Base-by-base conservation (phyloP, 2,113 vertebrate species). In the Etheostoma cragini region DNA sequence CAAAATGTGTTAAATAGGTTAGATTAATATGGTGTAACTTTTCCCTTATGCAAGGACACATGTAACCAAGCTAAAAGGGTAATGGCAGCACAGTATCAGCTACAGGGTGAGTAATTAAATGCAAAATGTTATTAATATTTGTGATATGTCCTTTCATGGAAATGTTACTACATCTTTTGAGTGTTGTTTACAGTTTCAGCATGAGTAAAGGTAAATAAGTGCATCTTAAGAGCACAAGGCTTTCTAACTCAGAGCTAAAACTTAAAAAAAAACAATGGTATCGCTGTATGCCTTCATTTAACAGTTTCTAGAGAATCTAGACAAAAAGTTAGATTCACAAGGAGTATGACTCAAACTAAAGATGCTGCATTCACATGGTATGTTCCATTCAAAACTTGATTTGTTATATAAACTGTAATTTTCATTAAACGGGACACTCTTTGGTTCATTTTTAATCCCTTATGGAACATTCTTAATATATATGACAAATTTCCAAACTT, bases 1-100 rank as follows among this genome's bases (percentile, higher is more conserved):
- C 90, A 92, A 91, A 92, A 93, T 88, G 88, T 91, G 91, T 90
- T 88, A 90, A 93, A 93, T 82, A 88, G 85, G 78, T 87, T 83
- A 81, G 81, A 91, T 92, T 92, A 93, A 86, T 86, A 84, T 26
- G 86, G 83, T 91, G 76, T 83, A 90, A 89, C 89, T 91, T 93
- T 91, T 86, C 86, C 68, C 52, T 79, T 8, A 85, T 81, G 83
- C 78, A 86, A 91, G 81, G 83, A 81, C 79, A 87, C 84, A 62
- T 86, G 88, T 88, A 77, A 87, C 82, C 60, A 86, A 83, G 70
- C 69, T 83, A 74, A 86, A 78, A 76, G 70, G 78, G n/a, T 84
- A 76, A 82, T 72, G 76, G 56, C 30, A 73, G 49, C 1, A 47
- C 38, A 30, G 78, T 54, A 73, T 50, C 52, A 74, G 50, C 61